Base-by-base conservation (phyloP, 2,113 vertebrate genomes). In the Cinclus mexicanus region DNA sequence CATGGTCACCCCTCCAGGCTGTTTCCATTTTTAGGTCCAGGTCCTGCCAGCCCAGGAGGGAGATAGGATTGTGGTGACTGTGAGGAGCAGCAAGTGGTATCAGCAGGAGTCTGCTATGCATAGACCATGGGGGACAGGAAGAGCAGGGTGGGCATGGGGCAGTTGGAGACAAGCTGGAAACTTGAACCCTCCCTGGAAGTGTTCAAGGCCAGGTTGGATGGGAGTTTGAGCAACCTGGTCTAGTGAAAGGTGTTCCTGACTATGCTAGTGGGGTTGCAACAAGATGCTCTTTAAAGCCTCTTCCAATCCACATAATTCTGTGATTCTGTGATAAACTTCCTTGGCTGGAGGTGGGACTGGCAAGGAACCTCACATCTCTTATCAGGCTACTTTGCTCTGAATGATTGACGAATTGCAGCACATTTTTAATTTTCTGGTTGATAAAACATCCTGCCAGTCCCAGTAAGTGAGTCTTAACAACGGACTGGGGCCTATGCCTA, bases 341-440 rank as follows among this genome's bases (percentile, higher is more conserved):
- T 56, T 65, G 42, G 13, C 47, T 39, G 79, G 42, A 74, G 47
- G 23, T 61, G 11, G 28, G 41, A 22, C 46, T 74, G 46, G 35
- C 4, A 10, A 63, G 29, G 42, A 86, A 20, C 26, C 0, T 0
- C 14, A 13, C 5, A 7, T 42, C 41, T 83, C 25, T 83, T 83
- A n/a, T 4, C 10, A 29, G 28, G 28, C n/a, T 35, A 8, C 42
- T 74, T 70, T 63, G 21, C 63, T 74, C 35, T 71, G 46, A 63
- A 20, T 14, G 13, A 46, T 22, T 17, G 6, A 47, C 10, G 33
- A n/a, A 28, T 68, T 80, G 24, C 7, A 35, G 60, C 37, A 60
- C 2, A 2, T 57, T 79, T 87, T 91, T 46, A 53, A 53, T 79
- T 81, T 83, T 46, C 23, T 90, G 67, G 90, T 60, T 91, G 72